These are phyloP conservation scores for Ectobius pallidus DNA, from an alignment of 2,888 invertebrate species.

Conservation along the genomic window DNA sequence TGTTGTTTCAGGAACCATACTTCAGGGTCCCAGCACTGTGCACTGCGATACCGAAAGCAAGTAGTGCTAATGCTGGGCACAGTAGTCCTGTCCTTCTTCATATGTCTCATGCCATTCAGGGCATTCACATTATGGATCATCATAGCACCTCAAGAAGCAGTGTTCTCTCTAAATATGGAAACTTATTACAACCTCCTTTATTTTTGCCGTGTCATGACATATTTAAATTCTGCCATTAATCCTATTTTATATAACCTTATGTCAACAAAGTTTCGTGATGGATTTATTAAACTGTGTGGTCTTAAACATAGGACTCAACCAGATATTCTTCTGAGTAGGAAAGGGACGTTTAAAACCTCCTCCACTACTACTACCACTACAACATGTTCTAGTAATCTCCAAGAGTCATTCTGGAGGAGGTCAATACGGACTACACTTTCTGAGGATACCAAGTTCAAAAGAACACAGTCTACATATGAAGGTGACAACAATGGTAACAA, in stretches of 20 bases:
- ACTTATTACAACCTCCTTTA: constrained; percentile 83
- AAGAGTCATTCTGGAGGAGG: constrained; percentile 66
- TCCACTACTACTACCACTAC: constrained; percentile 63
- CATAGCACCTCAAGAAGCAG: constrained; percentile 69
- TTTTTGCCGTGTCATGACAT: constrained; percentile 86
- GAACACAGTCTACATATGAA: not conserved
- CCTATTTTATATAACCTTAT: constrained; percentile 91
- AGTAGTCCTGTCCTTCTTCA: constrained; percentile 88
- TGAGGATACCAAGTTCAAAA: not conserved
- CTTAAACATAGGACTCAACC: constrained; percentile 49
- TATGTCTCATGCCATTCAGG: constrained; percentile 87
- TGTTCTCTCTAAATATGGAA: constrained; percentile 72
- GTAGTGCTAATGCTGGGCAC: constrained; percentile 87
- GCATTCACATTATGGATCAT: constrained; percentile 89
- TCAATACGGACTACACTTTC: not conserved
- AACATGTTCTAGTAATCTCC: constrained; percentile 62
- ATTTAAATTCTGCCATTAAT: constrained; percentile 90
- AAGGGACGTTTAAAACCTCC: constrained; percentile 70
- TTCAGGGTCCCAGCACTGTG: constrained; percentile 41
- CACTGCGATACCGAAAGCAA: constrained; percentile 59
- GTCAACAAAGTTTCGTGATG: constrained; percentile 88
- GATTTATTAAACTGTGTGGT: constrained; percentile 72
- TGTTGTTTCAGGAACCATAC: not conserved
- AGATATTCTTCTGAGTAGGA: constrained; percentile 61
- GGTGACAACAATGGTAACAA: not conserved